Evolutionary conservation across 2,888 invertebrate genomes (phyloP).

Genomic region (Ganaspis brasiliensis): DNA sequence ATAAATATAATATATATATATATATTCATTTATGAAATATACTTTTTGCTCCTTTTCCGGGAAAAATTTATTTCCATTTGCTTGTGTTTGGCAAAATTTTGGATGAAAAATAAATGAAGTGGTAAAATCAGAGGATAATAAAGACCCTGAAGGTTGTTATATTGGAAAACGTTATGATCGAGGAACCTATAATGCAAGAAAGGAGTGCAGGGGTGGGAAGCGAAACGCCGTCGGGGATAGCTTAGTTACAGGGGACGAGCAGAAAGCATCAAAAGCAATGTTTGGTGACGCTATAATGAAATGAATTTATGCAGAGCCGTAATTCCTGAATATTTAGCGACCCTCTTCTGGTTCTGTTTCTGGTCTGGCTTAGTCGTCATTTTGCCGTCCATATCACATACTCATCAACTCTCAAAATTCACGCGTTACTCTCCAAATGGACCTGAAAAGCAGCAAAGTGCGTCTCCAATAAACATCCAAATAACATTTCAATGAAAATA

Average conservation of each 20-base stretch:
- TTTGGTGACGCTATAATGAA: conserved; percentile 85
- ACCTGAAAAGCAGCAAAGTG: conserved; percentile 22
- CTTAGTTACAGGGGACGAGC: conserved; percentile 66
- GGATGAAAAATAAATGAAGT: conserved; percentile 10
- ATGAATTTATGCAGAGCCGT: conserved; percentile 86
- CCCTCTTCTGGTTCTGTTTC: conserved; percentile 79
- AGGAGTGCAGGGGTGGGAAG: conserved; percentile 41
- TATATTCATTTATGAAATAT: too few relatives aligned
- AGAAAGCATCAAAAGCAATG: conserved; percentile 82
- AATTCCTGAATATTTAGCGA: conserved; percentile 82
- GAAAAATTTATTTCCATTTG: not conserved
- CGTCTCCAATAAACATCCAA: not conserved
- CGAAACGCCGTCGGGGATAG: conserved; percentile 61
- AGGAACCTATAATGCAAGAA: conserved; percentile 41
- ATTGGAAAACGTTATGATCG: conserved; percentile 40
- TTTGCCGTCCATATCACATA: conserved; percentile 49
- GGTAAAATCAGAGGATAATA: conserved; percentile 23
- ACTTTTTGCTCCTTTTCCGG: too few relatives aligned
- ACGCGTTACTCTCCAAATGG: conserved; percentile 22
- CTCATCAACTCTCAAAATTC: conserved; percentile 21
- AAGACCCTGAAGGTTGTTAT: conserved; percentile 32
- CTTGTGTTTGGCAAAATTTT: conserved; percentile 1
- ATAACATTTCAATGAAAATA: too few relatives aligned
- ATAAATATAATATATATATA: too few relatives aligned
- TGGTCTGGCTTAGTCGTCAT: conserved; percentile 72